These are phyloP conservation scores for Linyphia triangularis DNA, from an alignment of 2,888 invertebrate genomes.

Conservation along the genomic window DNA sequence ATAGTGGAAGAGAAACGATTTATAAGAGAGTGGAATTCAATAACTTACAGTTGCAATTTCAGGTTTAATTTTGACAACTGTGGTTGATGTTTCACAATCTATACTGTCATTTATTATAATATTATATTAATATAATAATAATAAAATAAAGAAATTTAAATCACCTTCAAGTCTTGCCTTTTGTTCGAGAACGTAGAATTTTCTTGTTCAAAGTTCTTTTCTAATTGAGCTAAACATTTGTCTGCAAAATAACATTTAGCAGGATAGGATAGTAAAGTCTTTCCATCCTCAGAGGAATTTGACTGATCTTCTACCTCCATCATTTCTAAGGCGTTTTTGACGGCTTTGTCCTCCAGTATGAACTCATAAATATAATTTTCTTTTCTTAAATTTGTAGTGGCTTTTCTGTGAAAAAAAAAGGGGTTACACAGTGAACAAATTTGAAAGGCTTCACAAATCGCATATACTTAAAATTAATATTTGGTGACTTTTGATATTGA, in stretches of 20 bases:
- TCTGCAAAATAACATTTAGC: constrained; percentile 44
- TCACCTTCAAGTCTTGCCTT: constrained; percentile 36
- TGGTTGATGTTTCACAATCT: too few species aligned
- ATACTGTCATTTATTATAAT: too few species aligned
- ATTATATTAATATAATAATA: not conserved
- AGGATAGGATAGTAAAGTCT: constrained; percentile 14
- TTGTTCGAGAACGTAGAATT: not conserved
- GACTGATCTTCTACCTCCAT: constrained; percentile 2
- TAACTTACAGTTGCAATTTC: too few species aligned
- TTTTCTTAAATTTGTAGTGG: not conserved
- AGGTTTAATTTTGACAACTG: too few species aligned
- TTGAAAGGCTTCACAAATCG: too few species aligned
- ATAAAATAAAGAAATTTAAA: too few species aligned
- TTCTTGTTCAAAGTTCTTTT: constrained; percentile 21
- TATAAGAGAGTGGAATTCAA: too few species aligned
- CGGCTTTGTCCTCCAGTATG: constrained; percentile 24
- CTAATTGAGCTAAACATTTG: not conserved
- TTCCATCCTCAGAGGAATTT: not conserved
- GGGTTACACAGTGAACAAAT: too few species aligned
- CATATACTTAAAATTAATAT: too few species aligned
- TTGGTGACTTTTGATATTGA: too few species aligned
- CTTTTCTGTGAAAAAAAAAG: constrained; percentile 24
- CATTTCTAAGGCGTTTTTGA: constrained; percentile 29
- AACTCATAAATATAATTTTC: constrained; percentile 53
- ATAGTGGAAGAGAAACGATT: too few species aligned